A percentile compares a stretch with the other conserved stretches of the same genome.
These are phyloP conservation scores for Pseudomyrmex flavicornis DNA, from an alignment of 1,140 invertebrate genomes.

Conservation along the genomic window DNA sequence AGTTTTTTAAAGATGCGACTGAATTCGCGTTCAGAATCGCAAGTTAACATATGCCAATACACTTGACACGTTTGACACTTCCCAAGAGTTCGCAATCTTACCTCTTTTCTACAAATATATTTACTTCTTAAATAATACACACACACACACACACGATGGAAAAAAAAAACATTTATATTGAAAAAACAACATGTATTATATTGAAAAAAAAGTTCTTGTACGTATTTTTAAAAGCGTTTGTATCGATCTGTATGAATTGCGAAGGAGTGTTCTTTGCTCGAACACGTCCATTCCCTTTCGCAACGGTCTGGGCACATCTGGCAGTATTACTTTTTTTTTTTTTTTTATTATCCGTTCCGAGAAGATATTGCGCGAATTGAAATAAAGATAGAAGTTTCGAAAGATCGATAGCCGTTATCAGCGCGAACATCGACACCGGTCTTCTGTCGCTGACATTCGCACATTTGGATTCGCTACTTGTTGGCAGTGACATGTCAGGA, in stretches of 20 bases:
- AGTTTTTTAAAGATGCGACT: not conserved
- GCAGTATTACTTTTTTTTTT: constrained; percentile 5
- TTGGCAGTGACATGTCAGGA: not conserved
- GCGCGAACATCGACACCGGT: not conserved
- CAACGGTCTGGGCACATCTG: constrained; percentile 4
- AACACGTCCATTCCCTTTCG: not conserved
- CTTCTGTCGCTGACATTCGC: constrained; percentile 10
- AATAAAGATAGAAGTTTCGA: not conserved
- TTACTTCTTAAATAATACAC: not conserved
- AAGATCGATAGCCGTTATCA: not conserved
- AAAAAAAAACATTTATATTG: too few relatives aligned
- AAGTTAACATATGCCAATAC: constrained; percentile 20
- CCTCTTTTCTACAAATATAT: not conserved
- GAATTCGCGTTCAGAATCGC: not conserved
- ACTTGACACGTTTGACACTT: constrained; percentile 16
- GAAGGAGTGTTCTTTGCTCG: not conserved
- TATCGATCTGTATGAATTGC: not conserved
- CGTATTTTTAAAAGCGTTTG: too few relatives aligned
- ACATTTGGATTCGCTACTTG: not conserved
- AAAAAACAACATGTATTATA: not conserved
- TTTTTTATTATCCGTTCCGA: not conserved
- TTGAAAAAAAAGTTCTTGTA: not conserved
- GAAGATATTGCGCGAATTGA: not conserved
- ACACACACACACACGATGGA: too few relatives aligned
- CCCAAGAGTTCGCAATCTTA: not conserved